Conservation (phyloP, 2,888 invertebrate genomes). For the Euzophera pinguis region DNA sequence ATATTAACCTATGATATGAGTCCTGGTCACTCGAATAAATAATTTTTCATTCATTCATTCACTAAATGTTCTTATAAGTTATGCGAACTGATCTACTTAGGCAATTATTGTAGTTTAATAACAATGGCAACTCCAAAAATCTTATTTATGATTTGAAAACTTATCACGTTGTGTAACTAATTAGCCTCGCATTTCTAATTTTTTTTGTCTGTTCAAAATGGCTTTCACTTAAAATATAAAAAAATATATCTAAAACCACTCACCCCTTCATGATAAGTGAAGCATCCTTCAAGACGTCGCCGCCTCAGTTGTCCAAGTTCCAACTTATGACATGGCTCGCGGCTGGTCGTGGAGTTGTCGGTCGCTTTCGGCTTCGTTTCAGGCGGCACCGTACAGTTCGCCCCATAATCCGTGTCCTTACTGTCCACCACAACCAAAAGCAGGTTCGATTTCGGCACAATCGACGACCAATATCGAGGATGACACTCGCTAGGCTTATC, state of each 20-base stretch:
- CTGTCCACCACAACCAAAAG: conserved; percentile 86
- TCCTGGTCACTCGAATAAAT: no score
- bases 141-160: no score
- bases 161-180: no score
- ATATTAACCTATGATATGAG: no score
- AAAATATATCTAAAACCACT: conserved; percentile 4
- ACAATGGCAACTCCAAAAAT: no score
- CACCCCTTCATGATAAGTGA: conserved; percentile 86
- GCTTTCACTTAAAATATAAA: no score
- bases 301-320: conserved; percentile 84
- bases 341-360: conserved; percentile 52
- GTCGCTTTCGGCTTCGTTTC: conserved; percentile 77
- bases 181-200: no score
- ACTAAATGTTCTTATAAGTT: no score
- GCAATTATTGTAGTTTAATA: no score
- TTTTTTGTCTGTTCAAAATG: no score
- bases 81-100: no score
- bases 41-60: no score
- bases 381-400: conserved; percentile 75
- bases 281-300: conserved; percentile 86
- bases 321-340: conserved; percentile 88
- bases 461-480: conserved; percentile 83
- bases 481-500: conserved; percentile 49
- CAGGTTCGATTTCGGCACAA: conserved; percentile 88
- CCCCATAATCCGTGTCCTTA: conserved; percentile 32